Percentiles rank a stretch among this genome's conserved stretches.
phyloP scores from a whole-genome alignment of 2,797 vertebrate genomes.

The Danionella dracula region DNA sequence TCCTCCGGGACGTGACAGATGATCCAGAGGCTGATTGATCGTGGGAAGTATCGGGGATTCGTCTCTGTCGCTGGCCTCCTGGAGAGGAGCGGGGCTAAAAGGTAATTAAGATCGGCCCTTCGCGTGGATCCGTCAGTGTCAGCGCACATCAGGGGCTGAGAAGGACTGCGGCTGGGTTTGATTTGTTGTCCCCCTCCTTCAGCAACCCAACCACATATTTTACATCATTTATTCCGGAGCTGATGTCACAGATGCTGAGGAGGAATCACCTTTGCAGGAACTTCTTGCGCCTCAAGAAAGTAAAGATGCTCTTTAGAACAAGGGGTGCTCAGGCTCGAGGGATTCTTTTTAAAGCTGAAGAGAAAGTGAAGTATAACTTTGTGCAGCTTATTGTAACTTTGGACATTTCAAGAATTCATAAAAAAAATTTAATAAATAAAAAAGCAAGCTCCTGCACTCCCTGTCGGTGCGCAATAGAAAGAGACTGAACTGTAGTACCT shows the following conservation, averaged over 20 bases:
- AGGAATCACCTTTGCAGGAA: slow-evolving; percentile 19
- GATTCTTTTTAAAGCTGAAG: no score
- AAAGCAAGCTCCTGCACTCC: no score
- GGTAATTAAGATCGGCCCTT: slow-evolving; percentile 51
- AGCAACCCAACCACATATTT: slow-evolving; percentile 36
- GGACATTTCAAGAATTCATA: no score
- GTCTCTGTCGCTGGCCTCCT: slow-evolving; percentile 53
- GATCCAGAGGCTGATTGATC: slow-evolving; percentile 65
- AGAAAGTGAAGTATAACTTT: no score
- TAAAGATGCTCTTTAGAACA: no score
- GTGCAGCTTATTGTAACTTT: no score
- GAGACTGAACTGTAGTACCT: no score
- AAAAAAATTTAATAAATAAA: no score
- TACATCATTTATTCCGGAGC: slow-evolving; percentile 30
- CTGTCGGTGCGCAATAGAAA: no score
- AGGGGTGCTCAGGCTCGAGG: no score
- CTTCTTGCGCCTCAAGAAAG: neutral
- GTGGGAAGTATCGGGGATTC: slow-evolving; percentile 52
- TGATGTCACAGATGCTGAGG: slow-evolving; percentile 8
- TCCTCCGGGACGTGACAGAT: slow-evolving; percentile 55
- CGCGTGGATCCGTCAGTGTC: slow-evolving; percentile 41
- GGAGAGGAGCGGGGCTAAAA: slow-evolving; percentile 18
- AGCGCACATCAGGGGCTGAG: slow-evolving; percentile 19
- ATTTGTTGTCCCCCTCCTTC: slow-evolving; percentile 40
- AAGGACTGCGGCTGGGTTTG: slow-evolving; percentile 41